Evolutionary conservation across 2,797 vertebrate species (phyloP).

Genomic region (Platyrinchus mystaceus): DNA sequence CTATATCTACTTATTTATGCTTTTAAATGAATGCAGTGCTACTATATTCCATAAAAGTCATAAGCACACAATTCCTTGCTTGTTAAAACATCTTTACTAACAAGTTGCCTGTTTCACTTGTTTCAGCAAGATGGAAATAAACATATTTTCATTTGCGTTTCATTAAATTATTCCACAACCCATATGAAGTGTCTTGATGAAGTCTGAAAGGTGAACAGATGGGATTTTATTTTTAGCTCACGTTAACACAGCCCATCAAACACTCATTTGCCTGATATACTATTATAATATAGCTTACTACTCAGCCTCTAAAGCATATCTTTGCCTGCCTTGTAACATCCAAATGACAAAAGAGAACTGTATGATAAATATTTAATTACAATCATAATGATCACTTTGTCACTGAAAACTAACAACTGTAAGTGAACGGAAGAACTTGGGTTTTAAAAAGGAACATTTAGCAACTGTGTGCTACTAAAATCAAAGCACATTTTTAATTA

Average conservation of each 20-base stretch:
- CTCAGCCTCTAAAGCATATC: slow-evolving; percentile 56
- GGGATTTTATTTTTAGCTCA: slow-evolving; percentile 84
- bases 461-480: neutral
- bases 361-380: slow-evolving; percentile 68
- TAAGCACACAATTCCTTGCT: slow-evolving; percentile 4
- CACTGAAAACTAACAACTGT: slow-evolving; percentile 7
- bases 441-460: neutral
- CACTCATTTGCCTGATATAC: slow-evolving; percentile 75
- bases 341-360: slow-evolving; percentile 59
- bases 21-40: neutral
- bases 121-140: slow-evolving; percentile 52
- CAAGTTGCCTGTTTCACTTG: slow-evolving; percentile 45
- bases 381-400: slow-evolving; percentile 27
- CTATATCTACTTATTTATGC: neutral
- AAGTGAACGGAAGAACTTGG: slow-evolving; percentile 1
- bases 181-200: slow-evolving; percentile 71
- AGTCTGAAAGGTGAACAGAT: slow-evolving; percentile 83
- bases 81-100: slow-evolving; percentile 58
- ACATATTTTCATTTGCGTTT: slow-evolving; percentile 68
- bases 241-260: slow-evolving; percentile 80
- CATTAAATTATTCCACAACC: slow-evolving; percentile 66
- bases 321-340: slow-evolving; percentile 55
- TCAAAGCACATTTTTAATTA: neutral
- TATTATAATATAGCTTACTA: slow-evolving; percentile 68
- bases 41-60: neutral